Evolutionary conservation across 2,113 vertebrate genomes (phyloP), one percentile per base, ranked within the genome.

Genomic region (Symphodus melops): DNA sequence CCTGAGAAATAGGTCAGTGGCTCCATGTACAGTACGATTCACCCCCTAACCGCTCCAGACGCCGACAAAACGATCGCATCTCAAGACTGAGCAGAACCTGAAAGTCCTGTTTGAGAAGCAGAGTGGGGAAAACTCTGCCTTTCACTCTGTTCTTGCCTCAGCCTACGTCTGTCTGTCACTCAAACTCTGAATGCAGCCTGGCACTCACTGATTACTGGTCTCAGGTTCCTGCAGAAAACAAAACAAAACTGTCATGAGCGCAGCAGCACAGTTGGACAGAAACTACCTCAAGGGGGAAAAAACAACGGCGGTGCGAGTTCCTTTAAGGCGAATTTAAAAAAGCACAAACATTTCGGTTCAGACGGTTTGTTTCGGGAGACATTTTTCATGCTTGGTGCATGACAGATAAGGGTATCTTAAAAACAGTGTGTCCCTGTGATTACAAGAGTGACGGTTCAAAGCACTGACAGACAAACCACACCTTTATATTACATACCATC

Each of bases 21-120:
- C 78, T 68, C 57, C 14, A 23, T n/a, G 23, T 41, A n/a, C n/a
- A n/a, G n/a, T n/a, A 59, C 21, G 74, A 76, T 46, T 69, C 37
- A 28, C 61, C 44, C 68, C 46, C 67, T 42, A 19, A 51, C 7
- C 28, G 46, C 21, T 17, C 52, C 21, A 41, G 12, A 66, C 59
- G 28, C 23, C 53, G 28, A 69, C 23, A n/a, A 28, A 44, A 39
- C 49, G 56, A 73, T 72, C 52, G 73, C 72, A 37, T 25, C 41
- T 56, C 23, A 4, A 77, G 23, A 65, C 16, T 23, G 16, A 64
- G 25, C 36, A 56, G 56, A 92, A 94, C 92, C 81, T 69, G 92
- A 92, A 92, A 90, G 84, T 92, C 93, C 86, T 79, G 92, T 92
- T 91, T 87, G 63, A 58, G 67, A 28, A 69, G 56, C 37, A 10